These are phyloP conservation scores for Diaprepes abbreviatus DNA, from an alignment of 2,888 invertebrate species.

Conservation along the genomic window DNA sequence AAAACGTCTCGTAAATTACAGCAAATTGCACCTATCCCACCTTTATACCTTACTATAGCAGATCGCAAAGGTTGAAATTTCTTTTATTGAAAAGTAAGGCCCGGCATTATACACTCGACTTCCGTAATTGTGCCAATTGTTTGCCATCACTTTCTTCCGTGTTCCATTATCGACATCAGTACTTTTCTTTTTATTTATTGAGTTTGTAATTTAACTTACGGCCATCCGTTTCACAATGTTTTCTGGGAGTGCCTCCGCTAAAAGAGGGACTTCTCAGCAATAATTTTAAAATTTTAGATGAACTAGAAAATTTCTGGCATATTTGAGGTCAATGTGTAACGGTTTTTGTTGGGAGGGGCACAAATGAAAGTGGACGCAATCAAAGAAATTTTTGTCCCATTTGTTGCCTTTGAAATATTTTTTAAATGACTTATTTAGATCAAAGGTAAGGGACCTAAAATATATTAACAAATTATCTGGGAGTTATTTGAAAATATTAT, in stretches of 20 bases:
- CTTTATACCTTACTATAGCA: conserved; percentile 8
- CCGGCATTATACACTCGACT: conserved; percentile 32
- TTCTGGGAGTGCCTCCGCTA: conserved; percentile 6
- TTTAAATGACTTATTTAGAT: too few relatives aligned
- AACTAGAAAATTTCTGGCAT: not conserved
- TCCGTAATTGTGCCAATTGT: conserved; percentile 32
- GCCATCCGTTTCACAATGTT: conserved; percentile 18
- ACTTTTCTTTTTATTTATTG: conserved; percentile 21
- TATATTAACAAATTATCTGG: too few relatives aligned
- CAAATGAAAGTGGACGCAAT: too few relatives aligned
- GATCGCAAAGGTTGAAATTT: conserved; percentile 19
- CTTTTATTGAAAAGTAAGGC: conserved; percentile 22
- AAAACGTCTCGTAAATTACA: conserved; percentile 26
- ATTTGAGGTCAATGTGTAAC: not conserved
- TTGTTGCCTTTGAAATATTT: too few relatives aligned
- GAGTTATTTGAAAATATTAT: too few relatives aligned
- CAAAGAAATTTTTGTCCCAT: too few relatives aligned
- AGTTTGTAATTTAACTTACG: conserved; percentile 19
- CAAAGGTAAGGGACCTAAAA: too few relatives aligned
- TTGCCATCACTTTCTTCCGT: conserved; percentile 17
- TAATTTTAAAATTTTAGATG: not conserved
- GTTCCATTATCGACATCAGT: not conserved
- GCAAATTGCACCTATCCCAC: conserved; percentile 21
- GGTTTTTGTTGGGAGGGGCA: not conserved
- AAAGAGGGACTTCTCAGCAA: not conserved